Percentiles rank a stretch among this genome's conserved stretches.
Conservation (phyloP, 2,797 vertebrate species). For the Protosalanx chinensis region DNA sequence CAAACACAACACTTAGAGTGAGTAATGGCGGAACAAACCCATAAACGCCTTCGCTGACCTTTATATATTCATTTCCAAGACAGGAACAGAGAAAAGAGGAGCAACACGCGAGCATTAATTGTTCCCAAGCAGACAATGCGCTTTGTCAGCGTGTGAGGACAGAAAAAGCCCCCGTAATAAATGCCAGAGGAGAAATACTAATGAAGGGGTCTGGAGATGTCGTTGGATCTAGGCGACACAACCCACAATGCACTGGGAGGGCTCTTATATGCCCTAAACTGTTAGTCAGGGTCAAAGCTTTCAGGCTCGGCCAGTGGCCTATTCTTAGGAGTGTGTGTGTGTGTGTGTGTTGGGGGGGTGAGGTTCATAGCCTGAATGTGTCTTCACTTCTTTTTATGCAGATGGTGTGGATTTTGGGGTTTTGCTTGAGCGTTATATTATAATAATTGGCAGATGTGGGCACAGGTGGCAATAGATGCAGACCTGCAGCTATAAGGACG, state of each 20-base stretch:
- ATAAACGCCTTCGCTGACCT: conserved; percentile 70
- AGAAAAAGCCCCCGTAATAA: conserved; percentile 36
- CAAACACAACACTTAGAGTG: conserved; percentile 70
- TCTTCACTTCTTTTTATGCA: no score
- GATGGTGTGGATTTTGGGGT: no score
- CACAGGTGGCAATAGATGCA: no score
- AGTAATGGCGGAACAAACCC: conserved; percentile 64
- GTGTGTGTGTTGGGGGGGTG: no score
- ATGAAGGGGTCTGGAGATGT: conserved; percentile 24
- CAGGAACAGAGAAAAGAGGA: conserved; percentile 36
- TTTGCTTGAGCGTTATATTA: no score
- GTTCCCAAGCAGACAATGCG: conserved; percentile 54
- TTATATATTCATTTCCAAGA: conserved; percentile 56
- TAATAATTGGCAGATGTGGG: no score
- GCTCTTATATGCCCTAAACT: conserved; percentile 38
- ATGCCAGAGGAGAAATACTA: conserved; percentile 46
- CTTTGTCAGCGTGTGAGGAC: conserved; percentile 30
- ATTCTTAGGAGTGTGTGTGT: conserved; percentile 4
- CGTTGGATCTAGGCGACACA: conserved; percentile 9
- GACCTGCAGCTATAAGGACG: no score
- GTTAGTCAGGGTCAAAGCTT: conserved; percentile 36
- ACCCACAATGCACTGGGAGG: background rate
- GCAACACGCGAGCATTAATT: conserved; percentile 59
- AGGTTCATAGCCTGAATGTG: no score
- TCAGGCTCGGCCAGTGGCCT: conserved; percentile 33